Conservation (phyloP, 2,797 vertebrate species). For the Pipistrellus pygmaeus region DNA sequence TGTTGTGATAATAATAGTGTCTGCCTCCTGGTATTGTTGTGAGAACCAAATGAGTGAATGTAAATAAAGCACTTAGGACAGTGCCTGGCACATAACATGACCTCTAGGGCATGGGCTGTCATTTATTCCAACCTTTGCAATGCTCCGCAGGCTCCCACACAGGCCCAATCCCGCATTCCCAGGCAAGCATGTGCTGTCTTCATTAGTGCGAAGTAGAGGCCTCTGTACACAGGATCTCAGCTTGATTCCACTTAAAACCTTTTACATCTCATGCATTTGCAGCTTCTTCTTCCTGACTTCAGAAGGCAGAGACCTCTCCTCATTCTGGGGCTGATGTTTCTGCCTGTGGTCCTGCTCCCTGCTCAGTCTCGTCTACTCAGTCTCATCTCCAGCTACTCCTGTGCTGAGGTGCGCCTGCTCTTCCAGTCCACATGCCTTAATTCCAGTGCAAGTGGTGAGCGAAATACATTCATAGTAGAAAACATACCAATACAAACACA, state of each 20-base stretch:
- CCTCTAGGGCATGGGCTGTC: background rate
- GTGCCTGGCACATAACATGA: background rate
- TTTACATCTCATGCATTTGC: background rate
- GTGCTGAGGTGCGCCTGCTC: background rate
- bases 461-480: background rate
- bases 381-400: background rate
- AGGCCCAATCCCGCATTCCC: background rate
- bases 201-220: background rate
- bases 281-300: background rate
- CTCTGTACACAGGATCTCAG: background rate
- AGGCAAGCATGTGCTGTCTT: background rate
- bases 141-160: fast-evolving
- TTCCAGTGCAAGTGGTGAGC: background rate
- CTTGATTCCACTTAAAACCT: background rate
- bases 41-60: background rate
- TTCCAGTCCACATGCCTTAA: background rate
- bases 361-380: background rate
- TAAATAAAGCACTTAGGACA: background rate
- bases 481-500: slow-evolving; percentile 6
- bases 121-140: too few species aligned
- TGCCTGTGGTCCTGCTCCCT: too few species aligned
- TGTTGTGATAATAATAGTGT: background rate
- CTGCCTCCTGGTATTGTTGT: background rate
- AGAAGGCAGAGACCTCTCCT: background rate
- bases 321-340: background rate